These are phyloP conservation scores for Trichomycterus rosablanca DNA, from an alignment of 2,113 vertebrate species.

Conservation along the genomic window DNA sequence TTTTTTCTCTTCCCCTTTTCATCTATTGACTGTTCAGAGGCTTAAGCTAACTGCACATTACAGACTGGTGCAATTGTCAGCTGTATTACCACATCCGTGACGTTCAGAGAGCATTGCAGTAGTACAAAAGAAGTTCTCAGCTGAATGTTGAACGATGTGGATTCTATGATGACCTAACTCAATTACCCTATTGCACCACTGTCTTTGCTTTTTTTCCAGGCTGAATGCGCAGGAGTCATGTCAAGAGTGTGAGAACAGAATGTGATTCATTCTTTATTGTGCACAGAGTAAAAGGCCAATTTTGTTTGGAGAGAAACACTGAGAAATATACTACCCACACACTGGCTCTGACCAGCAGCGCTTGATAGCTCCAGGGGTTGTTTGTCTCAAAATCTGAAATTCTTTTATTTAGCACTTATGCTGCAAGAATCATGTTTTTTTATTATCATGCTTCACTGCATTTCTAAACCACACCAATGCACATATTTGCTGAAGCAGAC, in stretches of 20 bases:
- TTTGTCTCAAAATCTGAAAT: slow-evolving; percentile 16
- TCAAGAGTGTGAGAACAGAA: slow-evolving; percentile 30
- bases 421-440: slow-evolving; percentile 16
- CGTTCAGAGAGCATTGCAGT: background rate
- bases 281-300: slow-evolving; percentile 19
- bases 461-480: background rate
- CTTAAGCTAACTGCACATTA: background rate
- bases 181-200: background rate
- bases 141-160: background rate
- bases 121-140: background rate
- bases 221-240: slow-evolving; percentile 19
- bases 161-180: background rate
- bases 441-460: background rate
- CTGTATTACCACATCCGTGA: background rate
- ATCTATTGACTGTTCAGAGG: background rate
- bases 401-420: slow-evolving; percentile 16
- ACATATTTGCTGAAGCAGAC: background rate
- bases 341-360: slow-evolving; percentile 7
- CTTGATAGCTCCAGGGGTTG: background rate
- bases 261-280: slow-evolving; percentile 34
- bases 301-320: slow-evolving; percentile 14
- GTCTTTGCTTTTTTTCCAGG: slow-evolving; percentile 1
- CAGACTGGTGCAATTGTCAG: background rate
- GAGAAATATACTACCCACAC: slow-evolving; percentile 32
- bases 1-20: too few relatives aligned